Evolutionary conservation across 2,888 invertebrate genomes (phyloP).

Genomic region (Eupithecia insigniata): DNA sequence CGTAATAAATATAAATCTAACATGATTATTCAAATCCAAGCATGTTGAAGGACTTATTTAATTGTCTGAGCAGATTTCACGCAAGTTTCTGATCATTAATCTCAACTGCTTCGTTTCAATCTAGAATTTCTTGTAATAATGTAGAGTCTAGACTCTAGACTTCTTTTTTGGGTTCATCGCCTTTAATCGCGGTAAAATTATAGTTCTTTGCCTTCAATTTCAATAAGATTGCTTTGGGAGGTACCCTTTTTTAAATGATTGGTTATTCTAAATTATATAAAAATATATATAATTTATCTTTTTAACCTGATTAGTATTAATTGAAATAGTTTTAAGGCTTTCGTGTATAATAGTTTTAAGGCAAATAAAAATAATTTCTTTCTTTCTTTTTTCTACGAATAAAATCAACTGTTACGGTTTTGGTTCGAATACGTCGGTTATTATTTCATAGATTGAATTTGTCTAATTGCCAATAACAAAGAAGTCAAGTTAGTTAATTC

Average conservation of each 20-base stretch:
- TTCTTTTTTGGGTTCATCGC: constrained; percentile 15
- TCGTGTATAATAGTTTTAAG: no score
- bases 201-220: constrained; percentile 7
- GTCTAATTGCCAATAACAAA: no score
- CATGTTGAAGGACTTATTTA: constrained; percentile 26
- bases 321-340: no score
- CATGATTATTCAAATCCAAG: constrained; percentile 11
- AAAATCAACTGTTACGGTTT: neutral
- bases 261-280: no score
- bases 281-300: no score
- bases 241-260: neutral
- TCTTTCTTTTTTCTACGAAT: no score
- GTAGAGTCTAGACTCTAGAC: constrained; percentile 10
- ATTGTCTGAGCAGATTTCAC: constrained; percentile 25
- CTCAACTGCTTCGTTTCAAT: constrained; percentile 17
- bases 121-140: constrained; percentile 27
- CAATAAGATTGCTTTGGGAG: neutral
- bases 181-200: constrained; percentile 20
- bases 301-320: no score
- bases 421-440: no score
- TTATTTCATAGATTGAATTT: neutral
- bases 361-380: no score
- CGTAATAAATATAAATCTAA: constrained; percentile 10
- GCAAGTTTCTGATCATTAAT: constrained; percentile 26
- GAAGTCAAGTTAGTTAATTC: no score